Conservation (phyloP, 2,888 invertebrate species). For the Leptinotarsa peninsularis region DNA sequence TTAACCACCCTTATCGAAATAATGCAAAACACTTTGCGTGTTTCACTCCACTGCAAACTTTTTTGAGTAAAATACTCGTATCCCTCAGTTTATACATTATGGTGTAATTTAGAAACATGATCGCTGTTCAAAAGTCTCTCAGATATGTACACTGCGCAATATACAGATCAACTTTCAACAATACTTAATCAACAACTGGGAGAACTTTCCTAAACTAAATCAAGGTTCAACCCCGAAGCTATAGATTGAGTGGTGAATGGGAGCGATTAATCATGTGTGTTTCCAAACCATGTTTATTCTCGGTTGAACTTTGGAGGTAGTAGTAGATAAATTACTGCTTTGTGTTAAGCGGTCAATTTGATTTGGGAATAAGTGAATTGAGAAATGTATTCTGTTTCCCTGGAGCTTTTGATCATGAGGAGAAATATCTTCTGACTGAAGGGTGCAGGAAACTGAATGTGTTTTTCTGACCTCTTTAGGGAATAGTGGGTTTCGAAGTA, state of each 20-base stretch:
- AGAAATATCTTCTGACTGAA: not conserved
- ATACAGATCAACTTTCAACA: not conserved
- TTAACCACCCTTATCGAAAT: too few relatives aligned
- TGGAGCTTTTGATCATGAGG: not conserved
- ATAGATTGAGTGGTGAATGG: constrained; percentile 3
- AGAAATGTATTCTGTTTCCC: not conserved
- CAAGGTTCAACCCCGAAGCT: not conserved
- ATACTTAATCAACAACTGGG: not conserved
- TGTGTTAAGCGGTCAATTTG: constrained; percentile 37
- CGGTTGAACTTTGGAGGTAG: constrained; percentile 30
- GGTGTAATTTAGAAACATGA: not conserved
- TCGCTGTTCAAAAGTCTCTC: not conserved
- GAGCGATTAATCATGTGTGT: constrained; percentile 21
- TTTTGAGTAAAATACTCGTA: too few relatives aligned
- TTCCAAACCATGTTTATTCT: constrained; percentile 30
- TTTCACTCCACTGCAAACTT: too few relatives aligned
- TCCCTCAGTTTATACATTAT: too few relatives aligned
- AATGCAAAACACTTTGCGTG: too few relatives aligned
- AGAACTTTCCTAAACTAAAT: not conserved
- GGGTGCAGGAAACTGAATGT: not conserved
- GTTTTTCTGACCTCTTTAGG: not conserved
- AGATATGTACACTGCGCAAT: not conserved
- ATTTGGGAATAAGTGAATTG: constrained; percentile 33
- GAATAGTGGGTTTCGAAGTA: not conserved
- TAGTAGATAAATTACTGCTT: constrained; percentile 35